Evolutionary conservation across 2,888 invertebrate species (phyloP), one percentile per base, ranked within the genome.

Genomic region (Eremobia ochroleuca): DNA sequence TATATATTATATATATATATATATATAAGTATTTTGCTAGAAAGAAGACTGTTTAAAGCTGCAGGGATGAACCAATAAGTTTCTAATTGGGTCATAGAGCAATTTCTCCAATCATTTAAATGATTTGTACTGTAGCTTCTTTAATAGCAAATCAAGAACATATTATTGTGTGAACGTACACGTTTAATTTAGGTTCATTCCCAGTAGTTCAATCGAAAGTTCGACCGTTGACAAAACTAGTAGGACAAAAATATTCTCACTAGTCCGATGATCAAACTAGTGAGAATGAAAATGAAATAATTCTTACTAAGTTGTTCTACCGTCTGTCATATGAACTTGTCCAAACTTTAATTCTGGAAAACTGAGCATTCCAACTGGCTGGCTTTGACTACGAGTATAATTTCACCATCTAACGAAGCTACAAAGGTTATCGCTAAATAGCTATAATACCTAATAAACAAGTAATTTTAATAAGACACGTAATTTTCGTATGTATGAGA

Each of bases 401-500:
- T 28, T 66, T 31, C 43, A 65, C 43, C 6, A 31, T 66, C 13
- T 43, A n/a, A n/a, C 69, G 21, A 8, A 69, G n/a, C 46, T 46
- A 34, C 18, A n/a, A 46, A 49, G 15, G 28, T 70, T 6, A 72
- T 68, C 15, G 4, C 13, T 46, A 15, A 28, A 21, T 13, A 40
- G 21, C 9, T 31, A 11, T 37, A 68, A 69, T 62, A 62, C 6
- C 43, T 28, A 52, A 52, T 25, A 3, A 59, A 34, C 40, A 65
- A 9, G 15, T 46, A 8, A 31, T 31, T 46, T 31, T 15, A 31
- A 46, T 25, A 46, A 43, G 81, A 79, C 73, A 79, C 81, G 81
- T 74, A 81, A 79, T 80, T 81, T 73, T 79, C 81, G 81, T 81
- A 79, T 68, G 13, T 81, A 68, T 6, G 5, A 81, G 68, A 68